These are phyloP conservation scores for Polyodon spathula DNA, from an alignment of 2,113 vertebrate genomes.

Conservation along the genomic window DNA sequence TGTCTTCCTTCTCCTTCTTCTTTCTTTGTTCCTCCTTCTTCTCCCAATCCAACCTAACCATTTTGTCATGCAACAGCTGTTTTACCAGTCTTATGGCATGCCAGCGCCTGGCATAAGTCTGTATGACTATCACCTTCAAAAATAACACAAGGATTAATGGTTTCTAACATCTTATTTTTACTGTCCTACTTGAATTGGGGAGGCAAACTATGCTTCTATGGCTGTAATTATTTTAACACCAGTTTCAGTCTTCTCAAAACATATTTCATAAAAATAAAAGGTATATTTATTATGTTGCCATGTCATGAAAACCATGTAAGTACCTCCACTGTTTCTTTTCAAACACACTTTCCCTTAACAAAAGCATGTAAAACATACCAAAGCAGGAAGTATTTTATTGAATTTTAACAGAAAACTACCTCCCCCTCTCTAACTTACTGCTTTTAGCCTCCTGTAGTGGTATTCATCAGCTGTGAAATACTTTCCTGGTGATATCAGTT, in stretches of 20 bases:
- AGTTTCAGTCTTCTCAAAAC: no score
- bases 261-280: neutral
- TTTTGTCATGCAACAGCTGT: constrained; percentile 46
- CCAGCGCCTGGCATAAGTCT: constrained; percentile 69
- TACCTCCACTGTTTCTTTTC: no score
- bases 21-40: constrained; percentile 51
- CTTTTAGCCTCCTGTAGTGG: constrained; percentile 55
- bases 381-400: no score
- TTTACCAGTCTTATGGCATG: constrained; percentile 52
- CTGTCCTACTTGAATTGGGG: no score
- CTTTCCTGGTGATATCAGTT: constrained; percentile 54
- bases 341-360: no score
- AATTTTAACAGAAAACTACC: neutral
- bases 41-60: constrained; percentile 54
- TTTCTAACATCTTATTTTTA: no score
- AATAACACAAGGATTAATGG: no score
- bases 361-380: no score
- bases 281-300: no score
- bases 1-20: constrained; percentile 59
- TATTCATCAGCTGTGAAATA: constrained; percentile 71
- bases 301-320: no score
- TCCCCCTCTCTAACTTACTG: constrained; percentile 57
- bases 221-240: no score
- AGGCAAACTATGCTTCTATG: no score
- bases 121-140: constrained; percentile 68